Evolutionary conservation across 2,888 invertebrate genomes (phyloP).

Genomic region (Clistopyga incitator): DNA sequence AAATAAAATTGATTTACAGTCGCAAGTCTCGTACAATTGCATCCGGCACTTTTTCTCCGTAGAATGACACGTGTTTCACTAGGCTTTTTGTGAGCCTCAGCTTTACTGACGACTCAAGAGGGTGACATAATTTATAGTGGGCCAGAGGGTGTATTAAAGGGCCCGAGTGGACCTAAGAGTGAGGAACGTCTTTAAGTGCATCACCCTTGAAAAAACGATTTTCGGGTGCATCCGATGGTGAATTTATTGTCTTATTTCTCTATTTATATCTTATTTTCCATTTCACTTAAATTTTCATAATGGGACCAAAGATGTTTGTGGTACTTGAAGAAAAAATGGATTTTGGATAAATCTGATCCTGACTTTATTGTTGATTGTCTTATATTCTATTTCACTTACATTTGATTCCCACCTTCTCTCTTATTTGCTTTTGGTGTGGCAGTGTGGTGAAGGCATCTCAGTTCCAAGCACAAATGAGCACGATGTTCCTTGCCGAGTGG

Average conservation of each 20-base stretch:
- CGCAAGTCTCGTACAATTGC: conserved; percentile 8
- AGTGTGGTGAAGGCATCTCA: conserved; percentile 5
- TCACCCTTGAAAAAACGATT: too few species aligned
- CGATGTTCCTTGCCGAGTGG: conserved; percentile 73
- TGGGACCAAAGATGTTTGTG: too few species aligned
- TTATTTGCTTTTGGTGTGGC: conserved; percentile 12
- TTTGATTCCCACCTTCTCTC: conserved; percentile 37
- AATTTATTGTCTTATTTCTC: too few species aligned
- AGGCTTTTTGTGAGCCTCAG: not conserved
- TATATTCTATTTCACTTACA: not conserved
- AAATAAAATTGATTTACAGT: not conserved
- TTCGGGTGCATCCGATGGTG: too few species aligned
- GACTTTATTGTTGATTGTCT: too few species aligned
- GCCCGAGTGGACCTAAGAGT: not conserved
- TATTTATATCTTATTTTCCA: not conserved
- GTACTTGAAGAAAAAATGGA: too few species aligned
- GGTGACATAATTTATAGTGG: conserved; percentile 23
- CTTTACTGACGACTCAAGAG: conserved; percentile 12
- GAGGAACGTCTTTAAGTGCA: conserved; percentile 13
- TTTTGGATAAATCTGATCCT: too few species aligned
- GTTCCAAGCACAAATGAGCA: conserved; percentile 75
- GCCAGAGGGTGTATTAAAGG: conserved; percentile 31
- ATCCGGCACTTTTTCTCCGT: conserved; percentile 13
- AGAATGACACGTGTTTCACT: conserved; percentile 32
- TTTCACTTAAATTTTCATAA: not conserved